Base-by-base conservation (phyloP, 30 jellyfish, hydroid and myxozoan genomes). In the Rhopilema esculentum region DNA sequence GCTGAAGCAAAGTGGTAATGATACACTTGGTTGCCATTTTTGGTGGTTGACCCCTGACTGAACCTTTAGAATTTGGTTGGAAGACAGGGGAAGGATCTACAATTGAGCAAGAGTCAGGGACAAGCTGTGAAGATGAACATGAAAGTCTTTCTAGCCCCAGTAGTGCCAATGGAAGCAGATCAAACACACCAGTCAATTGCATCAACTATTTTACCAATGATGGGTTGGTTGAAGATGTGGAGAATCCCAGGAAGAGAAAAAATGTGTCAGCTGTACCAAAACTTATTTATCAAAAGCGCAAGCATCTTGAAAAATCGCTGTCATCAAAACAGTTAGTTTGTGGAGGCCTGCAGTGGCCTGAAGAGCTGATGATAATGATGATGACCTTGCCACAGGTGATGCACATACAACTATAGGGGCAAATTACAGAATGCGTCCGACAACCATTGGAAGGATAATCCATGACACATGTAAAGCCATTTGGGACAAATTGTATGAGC, bases 11-110 rank as follows among this genome's bases (percentile, higher is more conserved):
- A 78, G 71, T 57, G 28, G 57, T 87, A 31, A 49, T 22, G 26
- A 49, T n/a, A 50, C 87, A 87, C 16, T 76, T 53, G 24, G 93
- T 29, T 33, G 0, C 82, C 29, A 48, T 85, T 27, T 85, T 7
- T 79, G 91, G 80, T 28, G 96, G 96, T 53, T 40, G 87, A 33
- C 88, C 96, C 17, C 17, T 52, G 12, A 31, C 76, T 6, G 90
- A 50, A 65, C 87, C 92, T n/a, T 66, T 76, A 25, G 61, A 48
- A 30, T 87, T 87, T 65, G 96, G 93, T 66, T 32, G 80, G 8
- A 69, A 8, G 80, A 69, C 80, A 69, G 80, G 80, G 80, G 51
- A 69, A 69, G 80, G 52, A 69, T 18, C 80, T 69, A 69, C 80
- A 69, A 22, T 24, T 69, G 80, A 69, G 51, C n/a, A n/a, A n/a